A percentile compares a stretch with the other conserved stretches of the same genome.
These are phyloP conservation scores for Cynocephalus volans DNA, from an alignment of 2,113 vertebrate species.

Conservation along the genomic window DNA sequence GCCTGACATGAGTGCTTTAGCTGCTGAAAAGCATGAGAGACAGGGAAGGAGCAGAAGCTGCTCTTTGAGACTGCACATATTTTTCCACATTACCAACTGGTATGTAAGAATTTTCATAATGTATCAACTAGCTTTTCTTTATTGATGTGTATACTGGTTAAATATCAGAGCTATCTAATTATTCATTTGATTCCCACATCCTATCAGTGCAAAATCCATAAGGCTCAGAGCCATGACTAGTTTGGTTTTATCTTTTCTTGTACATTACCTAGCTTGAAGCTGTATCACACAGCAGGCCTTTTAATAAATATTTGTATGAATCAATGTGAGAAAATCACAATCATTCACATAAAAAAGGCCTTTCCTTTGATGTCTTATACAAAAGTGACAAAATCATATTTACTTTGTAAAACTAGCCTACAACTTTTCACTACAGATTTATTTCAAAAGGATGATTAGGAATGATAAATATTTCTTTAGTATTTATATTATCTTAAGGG, in stretches of 20 bases:
- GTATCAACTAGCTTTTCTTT: background rate
- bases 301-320: background rate
- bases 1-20: background rate
- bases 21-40: no score
- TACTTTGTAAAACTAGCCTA: background rate
- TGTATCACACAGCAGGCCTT: background rate
- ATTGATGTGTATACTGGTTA: background rate
- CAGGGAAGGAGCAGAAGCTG: background rate
- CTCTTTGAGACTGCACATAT: background rate
- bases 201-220: background rate
- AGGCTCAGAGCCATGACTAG: background rate
- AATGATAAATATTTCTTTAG: background rate
- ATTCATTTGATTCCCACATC: background rate
- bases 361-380: background rate
- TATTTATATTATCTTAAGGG: background rate
- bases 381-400: background rate
- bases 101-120: background rate
- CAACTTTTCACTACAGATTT: background rate
- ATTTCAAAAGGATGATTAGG: conserved; percentile 37
- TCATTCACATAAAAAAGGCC: background rate
- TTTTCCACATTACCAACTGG: background rate
- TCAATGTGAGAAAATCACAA: background rate
- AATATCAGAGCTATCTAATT: background rate
- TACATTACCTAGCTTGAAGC: background rate
- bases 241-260: background rate